Conservation (phyloP, 2,888 invertebrate genomes). For the Xylota segnis region DNA sequence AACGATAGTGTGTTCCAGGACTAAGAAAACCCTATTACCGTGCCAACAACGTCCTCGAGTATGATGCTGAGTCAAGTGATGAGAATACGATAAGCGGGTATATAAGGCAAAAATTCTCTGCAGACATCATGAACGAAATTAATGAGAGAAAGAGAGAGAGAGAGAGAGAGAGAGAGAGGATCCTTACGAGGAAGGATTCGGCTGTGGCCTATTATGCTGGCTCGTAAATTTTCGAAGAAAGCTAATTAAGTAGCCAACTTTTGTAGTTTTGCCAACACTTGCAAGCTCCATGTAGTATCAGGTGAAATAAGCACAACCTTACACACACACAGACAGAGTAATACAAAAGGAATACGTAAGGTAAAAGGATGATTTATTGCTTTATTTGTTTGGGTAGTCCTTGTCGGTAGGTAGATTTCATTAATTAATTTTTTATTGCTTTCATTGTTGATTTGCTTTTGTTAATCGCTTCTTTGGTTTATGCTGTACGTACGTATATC, state of each 20-base stretch:
- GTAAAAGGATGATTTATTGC: slow-evolving; percentile 43
- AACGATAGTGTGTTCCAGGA: background rate
- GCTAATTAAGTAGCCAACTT: slow-evolving; percentile 60
- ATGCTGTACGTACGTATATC: background rate
- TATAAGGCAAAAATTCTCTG: background rate
- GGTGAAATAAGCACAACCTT: slow-evolving; percentile 16
- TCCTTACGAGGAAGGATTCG: slow-evolving; percentile 47
- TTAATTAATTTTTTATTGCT: slow-evolving; percentile 56
- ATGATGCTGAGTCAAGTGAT: slow-evolving; percentile 29
- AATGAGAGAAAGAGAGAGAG: slow-evolving; percentile 37
- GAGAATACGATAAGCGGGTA: slow-evolving; percentile 38
- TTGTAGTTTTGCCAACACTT: slow-evolving; percentile 49
- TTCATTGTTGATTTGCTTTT: slow-evolving; percentile 47
- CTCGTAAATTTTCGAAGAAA: slow-evolving; percentile 57
- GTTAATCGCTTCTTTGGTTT: slow-evolving; percentile 52
- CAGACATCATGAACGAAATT: slow-evolving; percentile 46
- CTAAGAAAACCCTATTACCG: slow-evolving; percentile 10
- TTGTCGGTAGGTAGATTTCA: slow-evolving; percentile 35
- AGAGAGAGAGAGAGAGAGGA: slow-evolving; percentile 24
- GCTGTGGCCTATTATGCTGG: slow-evolving; percentile 25
- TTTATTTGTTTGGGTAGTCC: slow-evolving; percentile 32
- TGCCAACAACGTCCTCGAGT: slow-evolving; percentile 6
- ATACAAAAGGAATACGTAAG: slow-evolving; percentile 3
- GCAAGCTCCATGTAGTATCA: background rate
- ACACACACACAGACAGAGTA: background rate